Evolutionary conservation across 1,140 invertebrate species (phyloP).

Genomic region (Homarus americanus): DNA sequence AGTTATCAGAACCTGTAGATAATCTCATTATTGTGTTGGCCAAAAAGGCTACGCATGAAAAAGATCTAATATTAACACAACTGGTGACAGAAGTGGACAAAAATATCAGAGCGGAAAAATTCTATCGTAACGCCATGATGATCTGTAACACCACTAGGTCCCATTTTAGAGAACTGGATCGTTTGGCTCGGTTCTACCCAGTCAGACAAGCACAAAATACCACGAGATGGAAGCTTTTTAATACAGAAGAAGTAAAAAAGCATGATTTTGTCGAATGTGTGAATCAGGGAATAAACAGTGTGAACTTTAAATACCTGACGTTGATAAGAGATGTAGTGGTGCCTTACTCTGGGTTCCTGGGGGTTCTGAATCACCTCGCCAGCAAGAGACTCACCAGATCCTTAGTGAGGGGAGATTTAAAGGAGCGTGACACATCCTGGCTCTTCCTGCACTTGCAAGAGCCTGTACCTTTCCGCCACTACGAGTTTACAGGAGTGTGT

Average conservation of each 20-base stretch:
- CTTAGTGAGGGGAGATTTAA: slow-evolving; percentile 39
- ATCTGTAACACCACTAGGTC: slow-evolving; percentile 45
- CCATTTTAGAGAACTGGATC: slow-evolving; percentile 13
- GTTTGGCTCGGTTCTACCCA: slow-evolving; percentile 30
- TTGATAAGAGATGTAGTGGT: slow-evolving; percentile 39
- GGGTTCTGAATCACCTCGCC: slow-evolving; percentile 22
- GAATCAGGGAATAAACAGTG: not conserved
- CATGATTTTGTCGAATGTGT: slow-evolving; percentile 63
- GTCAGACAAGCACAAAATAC: slow-evolving; percentile 40
- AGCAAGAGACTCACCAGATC: not conserved
- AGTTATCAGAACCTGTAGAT: slow-evolving; percentile 13
- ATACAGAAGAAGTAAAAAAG: slow-evolving; percentile 41
- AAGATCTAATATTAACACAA: slow-evolving; percentile 50
- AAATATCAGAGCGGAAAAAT: slow-evolving; percentile 27
- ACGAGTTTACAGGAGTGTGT: slow-evolving; percentile 20
- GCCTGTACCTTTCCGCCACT: slow-evolving; percentile 48
- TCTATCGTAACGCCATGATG: slow-evolving; percentile 38
- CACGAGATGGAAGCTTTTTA: slow-evolving; percentile 57
- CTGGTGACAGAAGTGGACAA: slow-evolving; percentile 51
- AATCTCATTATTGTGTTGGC: slow-evolving; percentile 51
- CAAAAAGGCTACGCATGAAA: slow-evolving; percentile 15
- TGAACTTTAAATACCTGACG: slow-evolving; percentile 18
- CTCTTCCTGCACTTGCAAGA: slow-evolving; percentile 68
- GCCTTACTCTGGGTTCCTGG: slow-evolving; percentile 44
- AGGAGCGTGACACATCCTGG: slow-evolving; percentile 25